Percentiles rank a stretch among this genome's conserved stretches.
These are phyloP conservation scores for Erpornis zantholeuca DNA, from an alignment of 2,113 vertebrate genomes.

Conservation along the genomic window DNA sequence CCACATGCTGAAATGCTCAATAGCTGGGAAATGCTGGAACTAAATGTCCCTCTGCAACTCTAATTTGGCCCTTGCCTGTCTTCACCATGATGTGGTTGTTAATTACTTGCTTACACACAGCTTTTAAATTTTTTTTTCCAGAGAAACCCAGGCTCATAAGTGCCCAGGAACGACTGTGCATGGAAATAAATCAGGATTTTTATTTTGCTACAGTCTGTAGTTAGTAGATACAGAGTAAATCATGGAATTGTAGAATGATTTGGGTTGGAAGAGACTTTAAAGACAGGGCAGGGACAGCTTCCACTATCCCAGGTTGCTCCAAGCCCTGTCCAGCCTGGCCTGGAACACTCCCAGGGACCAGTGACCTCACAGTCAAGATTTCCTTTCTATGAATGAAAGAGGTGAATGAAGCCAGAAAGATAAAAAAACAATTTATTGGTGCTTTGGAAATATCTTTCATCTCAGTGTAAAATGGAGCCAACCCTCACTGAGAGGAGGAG, in stretches of 20 bases:
- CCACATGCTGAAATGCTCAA: background rate
- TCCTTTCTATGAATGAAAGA: background rate
- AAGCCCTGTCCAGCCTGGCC: fast-evolving
- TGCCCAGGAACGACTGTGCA: background rate
- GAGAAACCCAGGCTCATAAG: background rate
- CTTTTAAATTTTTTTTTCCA: background rate
- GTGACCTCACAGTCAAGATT: background rate
- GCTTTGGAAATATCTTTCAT: background rate
- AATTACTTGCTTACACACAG: background rate
- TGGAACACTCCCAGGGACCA: background rate
- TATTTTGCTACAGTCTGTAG: background rate
- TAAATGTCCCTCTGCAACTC: background rate
- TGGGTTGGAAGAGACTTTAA: background rate
- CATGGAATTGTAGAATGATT: background rate
- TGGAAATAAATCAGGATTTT: background rate
- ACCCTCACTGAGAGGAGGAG: background rate
- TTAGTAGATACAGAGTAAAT: background rate
- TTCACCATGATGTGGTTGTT: background rate
- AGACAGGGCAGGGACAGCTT: background rate
- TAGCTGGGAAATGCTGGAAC: background rate
- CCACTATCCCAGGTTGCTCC: fast-evolving
- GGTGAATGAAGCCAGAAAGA: background rate
- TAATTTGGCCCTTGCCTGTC: conserved; percentile 10
- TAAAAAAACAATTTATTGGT: background rate
- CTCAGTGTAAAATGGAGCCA: background rate